phyloP scores from a whole-genome alignment of 2,797 vertebrate species.

The Mormyrops boulengeri region DNA sequence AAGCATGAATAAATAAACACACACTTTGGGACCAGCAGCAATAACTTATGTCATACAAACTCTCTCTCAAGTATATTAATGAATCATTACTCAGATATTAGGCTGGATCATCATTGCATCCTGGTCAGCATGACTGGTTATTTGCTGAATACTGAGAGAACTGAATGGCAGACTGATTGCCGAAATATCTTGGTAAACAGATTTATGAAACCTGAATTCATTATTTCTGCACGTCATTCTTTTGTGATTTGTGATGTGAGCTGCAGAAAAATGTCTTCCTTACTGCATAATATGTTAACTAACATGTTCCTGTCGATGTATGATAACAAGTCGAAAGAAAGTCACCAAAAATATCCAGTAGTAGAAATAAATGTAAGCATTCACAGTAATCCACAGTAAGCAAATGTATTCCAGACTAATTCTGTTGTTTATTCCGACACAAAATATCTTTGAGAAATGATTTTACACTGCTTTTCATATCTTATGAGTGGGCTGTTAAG shows the following conservation, averaged over 20 bases:
- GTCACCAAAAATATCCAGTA: background rate
- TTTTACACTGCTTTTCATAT: background rate
- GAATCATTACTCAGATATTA: background rate
- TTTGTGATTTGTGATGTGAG: background rate
- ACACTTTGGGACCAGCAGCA: background rate
- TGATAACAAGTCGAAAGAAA: background rate
- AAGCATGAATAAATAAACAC: constrained; percentile 3
- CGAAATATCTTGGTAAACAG: background rate
- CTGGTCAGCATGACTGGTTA: background rate
- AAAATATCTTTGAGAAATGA: background rate
- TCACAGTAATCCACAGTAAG: background rate
- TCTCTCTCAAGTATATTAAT: background rate
- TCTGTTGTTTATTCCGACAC: background rate
- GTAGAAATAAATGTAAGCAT: background rate
- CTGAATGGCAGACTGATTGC: background rate
- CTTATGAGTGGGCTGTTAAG: background rate
- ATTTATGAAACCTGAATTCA: background rate
- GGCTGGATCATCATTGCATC: background rate
- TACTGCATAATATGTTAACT: background rate
- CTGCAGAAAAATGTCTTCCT: background rate
- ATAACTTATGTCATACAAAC: constrained; percentile 6
- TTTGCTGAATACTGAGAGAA: background rate
- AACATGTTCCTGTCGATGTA: background rate
- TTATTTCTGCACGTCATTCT: background rate
- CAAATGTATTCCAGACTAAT: background rate